phyloP scores from a whole-genome alignment of 1,140 invertebrate species.

The Lasioglossum albipes region DNA sequence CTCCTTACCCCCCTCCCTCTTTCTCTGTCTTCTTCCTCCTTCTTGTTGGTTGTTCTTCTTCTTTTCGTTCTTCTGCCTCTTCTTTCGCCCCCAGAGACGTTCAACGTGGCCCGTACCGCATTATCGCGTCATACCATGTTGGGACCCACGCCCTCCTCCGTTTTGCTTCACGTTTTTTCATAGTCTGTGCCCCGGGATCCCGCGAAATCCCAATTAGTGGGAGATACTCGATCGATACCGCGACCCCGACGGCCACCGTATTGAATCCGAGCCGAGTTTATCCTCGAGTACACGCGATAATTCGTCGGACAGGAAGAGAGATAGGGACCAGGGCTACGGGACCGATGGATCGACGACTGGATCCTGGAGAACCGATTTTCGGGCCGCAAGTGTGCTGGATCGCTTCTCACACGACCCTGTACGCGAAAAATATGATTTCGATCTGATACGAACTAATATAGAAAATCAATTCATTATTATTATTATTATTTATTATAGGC shows the following conservation, averaged over 20 bases:
- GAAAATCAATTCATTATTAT: too few species aligned
- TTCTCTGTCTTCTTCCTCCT: constrained; percentile 27
- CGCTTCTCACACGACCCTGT: too few species aligned
- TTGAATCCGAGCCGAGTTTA: constrained; percentile 24
- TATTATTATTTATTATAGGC: too few species aligned
- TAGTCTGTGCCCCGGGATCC: constrained; percentile 9
- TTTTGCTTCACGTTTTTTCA: constrained; percentile 46
- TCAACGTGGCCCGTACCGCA: constrained; percentile 55
- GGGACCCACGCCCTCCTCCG: constrained; percentile 49
- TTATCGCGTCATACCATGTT: constrained; percentile 70
- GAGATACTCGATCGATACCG: constrained; percentile 56
- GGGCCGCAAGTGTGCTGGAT: too few species aligned
- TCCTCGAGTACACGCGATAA: constrained; percentile 38
- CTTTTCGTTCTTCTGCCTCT: constrained; percentile 28
- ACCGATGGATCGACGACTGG: constrained; percentile 1
- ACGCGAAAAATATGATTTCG: too few species aligned
- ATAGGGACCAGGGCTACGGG: not conserved
- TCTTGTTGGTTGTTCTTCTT: constrained; percentile 21
- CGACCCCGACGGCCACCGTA: constrained; percentile 7
- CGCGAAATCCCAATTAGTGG: constrained; percentile 64
- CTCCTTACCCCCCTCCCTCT: constrained; percentile 32
- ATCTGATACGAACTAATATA: too few species aligned
- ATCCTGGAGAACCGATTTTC: too few species aligned
- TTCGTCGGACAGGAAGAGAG: not conserved
- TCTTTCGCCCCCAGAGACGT: not conserved